Base-by-base conservation (phyloP, 2,888 invertebrate species). In the Heliconius charithonia region DNA sequence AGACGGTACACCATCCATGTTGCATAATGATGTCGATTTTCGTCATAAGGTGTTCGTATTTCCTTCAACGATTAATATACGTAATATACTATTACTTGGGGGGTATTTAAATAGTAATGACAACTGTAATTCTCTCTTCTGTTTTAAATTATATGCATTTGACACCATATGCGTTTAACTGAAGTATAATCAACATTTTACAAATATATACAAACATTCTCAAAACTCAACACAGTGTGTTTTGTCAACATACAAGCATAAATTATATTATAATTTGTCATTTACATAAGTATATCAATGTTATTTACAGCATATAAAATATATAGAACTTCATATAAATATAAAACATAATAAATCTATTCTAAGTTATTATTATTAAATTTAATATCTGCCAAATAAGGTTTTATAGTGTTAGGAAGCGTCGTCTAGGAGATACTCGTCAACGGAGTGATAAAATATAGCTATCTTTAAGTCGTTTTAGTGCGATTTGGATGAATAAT, bases 361-460 rank as follows among this genome's bases (percentile, higher is more conserved):
- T 63, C 29, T 63, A 27, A n/a, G 37, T 41, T 67, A 67, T 37
- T n/a, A 41, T 37, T 16, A 13, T 67, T 67, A n/a, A 41, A 13
- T 37, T 25, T 67, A 67, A 63, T 70, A 71, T 62, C 16, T 70
- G 41, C 32, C 41, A 45, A 74, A 56, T 27, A 71, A 63, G 41
- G 19, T 69, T 63, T 63, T 63, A 63, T 63, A 27, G 27, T 41
- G 41, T 81, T 85, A 81, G 83, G 84, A 87, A 86, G 74, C 67
- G 37, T 72, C 56, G 72, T 78, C 41, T 73, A 78, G 63, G 86
- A 85, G 84, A 85, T 89, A 89, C 93, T 93, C 93, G 93, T 93
- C 93, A 93, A 92, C 85, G 81, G 88, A 92, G 93, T 93, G 93
- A 93, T 93, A 92, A 88, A 89, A 88, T 85, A 85, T 84, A 84